Base-by-base conservation (phyloP, 2,888 invertebrate genomes). In the Graphium colonna region DNA sequence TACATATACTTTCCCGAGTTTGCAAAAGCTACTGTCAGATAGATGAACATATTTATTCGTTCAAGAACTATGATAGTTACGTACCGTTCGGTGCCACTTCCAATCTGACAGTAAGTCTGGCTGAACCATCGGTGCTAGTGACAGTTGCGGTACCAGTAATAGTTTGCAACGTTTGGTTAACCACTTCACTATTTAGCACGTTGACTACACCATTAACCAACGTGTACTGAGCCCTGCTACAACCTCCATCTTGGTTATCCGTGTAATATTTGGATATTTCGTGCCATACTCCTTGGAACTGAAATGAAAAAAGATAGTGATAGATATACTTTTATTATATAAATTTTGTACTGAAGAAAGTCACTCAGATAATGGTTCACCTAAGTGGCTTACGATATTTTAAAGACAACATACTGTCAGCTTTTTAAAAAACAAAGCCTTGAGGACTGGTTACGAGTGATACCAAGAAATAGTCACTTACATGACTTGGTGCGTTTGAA, bases 261-360 rank as follows among this genome's bases (percentile, higher is more conserved):
- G 79, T 73, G 40, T 71, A 67, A 59, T 89, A 89, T 50, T 75
- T 80, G 8, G 73, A 61, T 33, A 82, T 72, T 60, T 80, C 67
- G 47, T 82, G 76, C 88, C 88, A 89, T 1, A 69, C 44, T 10
- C 88, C 88, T 38, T 63, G 53, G 57, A 86, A 88, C 88, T 89
- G 59, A 15, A 60, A 44, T n/a, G 5, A 28, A 17, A 26, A 31
- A 13, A n/a, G n/a, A n/a, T n/a, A n/a, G n/a, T n/a, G n/a, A n/a
- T n/a, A n/a, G n/a, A n/a, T n/a, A n/a, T n/a, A n/a, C n/a, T n/a
- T n/a, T n/a, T n/a, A n/a, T n/a, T n/a, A n/a, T n/a, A n/a, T n/a
- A n/a, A n/a, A n/a, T n/a, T n/a, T n/a, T n/a, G n/a, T n/a, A n/a
- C n/a, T n/a, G n/a, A n/a, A n/a, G n/a, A n/a, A n/a, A n/a, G n/a